Conservation (phyloP, 2,113 vertebrate genomes). For the Gobius niger region DNA sequence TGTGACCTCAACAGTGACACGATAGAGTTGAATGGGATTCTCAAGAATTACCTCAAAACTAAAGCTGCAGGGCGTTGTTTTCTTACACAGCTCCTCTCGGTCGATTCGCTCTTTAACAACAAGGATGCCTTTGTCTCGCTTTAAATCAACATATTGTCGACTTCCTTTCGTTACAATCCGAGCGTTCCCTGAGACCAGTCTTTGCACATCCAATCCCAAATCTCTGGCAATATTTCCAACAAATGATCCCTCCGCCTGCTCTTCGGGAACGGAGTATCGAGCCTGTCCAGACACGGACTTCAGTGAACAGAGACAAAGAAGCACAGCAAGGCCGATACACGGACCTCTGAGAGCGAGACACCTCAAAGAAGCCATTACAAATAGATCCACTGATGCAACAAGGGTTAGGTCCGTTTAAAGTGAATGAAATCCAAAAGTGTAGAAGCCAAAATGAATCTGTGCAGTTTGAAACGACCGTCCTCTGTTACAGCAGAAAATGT, state of each 20-base stretch:
- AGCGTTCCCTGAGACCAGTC: constrained; percentile 35
- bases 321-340: too few species aligned
- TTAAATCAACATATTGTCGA: constrained; percentile 54
- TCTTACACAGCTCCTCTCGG: constrained; percentile 64
- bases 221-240: constrained; percentile 56
- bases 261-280: constrained; percentile 60
- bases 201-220: constrained; percentile 37
- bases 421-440: too few species aligned
- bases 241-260: constrained; percentile 52
- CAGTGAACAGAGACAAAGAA: too few species aligned
- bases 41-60: constrained; percentile 68
- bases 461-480: too few species aligned
- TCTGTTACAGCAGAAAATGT: too few species aligned
- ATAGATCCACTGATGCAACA: too few species aligned
- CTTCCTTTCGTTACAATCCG: constrained; percentile 37
- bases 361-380: too few species aligned
- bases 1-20: constrained; percentile 50
- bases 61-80: constrained; percentile 59
- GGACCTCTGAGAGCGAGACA: too few species aligned
- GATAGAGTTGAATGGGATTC: constrained; percentile 62
- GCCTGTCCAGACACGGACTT: constrained; percentile 30
- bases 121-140: constrained; percentile 59
- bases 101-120: constrained; percentile 64
- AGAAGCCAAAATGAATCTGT: too few species aligned
- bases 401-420: too few species aligned